Percentiles rank a stretch among this genome's conserved stretches.
These are phyloP conservation scores for Graptemys geographica DNA, from an alignment of 2,797 vertebrate genomes.

Conservation along the genomic window DNA sequence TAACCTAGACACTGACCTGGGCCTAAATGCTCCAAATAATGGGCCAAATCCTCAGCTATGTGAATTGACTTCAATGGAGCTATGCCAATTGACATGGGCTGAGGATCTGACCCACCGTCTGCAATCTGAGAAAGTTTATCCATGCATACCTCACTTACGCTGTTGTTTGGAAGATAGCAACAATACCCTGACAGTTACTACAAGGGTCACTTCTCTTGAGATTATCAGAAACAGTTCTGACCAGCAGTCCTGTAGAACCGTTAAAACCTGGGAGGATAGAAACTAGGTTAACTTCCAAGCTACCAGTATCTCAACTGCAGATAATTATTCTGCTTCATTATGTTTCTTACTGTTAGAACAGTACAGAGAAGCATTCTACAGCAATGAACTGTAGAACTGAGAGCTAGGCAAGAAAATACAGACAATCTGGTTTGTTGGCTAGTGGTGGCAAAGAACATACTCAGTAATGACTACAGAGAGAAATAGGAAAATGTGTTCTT, in stretches of 20 bases:
- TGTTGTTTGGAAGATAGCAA: not conserved
- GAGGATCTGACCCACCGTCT: not conserved
- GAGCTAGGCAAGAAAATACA: not conserved
- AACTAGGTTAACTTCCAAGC: not conserved
- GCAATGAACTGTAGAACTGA: not conserved
- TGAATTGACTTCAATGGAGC: not conserved
- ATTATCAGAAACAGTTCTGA: not conserved
- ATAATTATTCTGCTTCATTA: not conserved
- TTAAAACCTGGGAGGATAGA: not conserved
- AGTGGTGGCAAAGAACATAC: not conserved
- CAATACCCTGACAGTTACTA: not conserved
- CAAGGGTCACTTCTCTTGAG: not conserved
- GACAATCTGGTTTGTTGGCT: not conserved
- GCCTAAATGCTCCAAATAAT: not conserved
- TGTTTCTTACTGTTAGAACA: not conserved
- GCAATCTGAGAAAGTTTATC: not conserved
- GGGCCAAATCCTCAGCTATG: not conserved
- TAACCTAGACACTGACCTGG: not conserved
- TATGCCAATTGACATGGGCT: not conserved
- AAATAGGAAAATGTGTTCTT: not conserved
- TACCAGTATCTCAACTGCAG: not conserved
- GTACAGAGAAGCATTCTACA: not conserved
- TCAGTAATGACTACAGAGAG: not conserved
- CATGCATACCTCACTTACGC: not conserved
- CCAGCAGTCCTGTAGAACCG: not conserved